Evolutionary conservation across 2,797 vertebrate genomes (phyloP), one percentile per base, ranked within the genome.

Genomic region (Falco peregrinus): DNA sequence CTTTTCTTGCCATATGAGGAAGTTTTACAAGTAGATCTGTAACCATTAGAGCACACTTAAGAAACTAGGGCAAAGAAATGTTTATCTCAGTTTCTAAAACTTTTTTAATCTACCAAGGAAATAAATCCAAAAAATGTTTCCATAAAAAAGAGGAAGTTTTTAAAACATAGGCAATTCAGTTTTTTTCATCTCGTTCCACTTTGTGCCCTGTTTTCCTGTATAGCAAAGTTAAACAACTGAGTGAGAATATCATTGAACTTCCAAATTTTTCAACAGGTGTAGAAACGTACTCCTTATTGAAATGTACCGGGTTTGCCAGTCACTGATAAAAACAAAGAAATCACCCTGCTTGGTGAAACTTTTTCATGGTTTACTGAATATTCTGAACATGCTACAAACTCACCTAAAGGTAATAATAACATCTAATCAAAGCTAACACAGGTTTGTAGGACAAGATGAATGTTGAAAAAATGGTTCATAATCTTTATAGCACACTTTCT

Each of bases 61-160:
- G 91, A 96, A 97, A 94, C 89, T 87, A 97, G 87, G 56, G 75
- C 93, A 88, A 78, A 90, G 63, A 82, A 82, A 75, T 89, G 82
- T 84, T 77, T 54, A 61, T 90, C 91, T 97, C 71, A 95, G 87
- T 98, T 97, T 92, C 73, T 89, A 75, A 85, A 82, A 65, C 67
- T 77, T 97, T 93, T 97, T 96, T 93, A 96, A 95, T 89, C 90
- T 96, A 89, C 71, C 67, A 80, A 82, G 84, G 93, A 94, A 93
- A 93, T 81, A 94, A 94, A 78, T 53, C 51, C 64, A 95, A 91
- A 9, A 94, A 97, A 92, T 86, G 13, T 87, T 96, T 95, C 92
- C 19, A 6, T 74, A 84, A 80, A 79, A 95, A 92, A 84, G 2
- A 78, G 26, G 25, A 61, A 91, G 16, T 11, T 87, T 94, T 85